A percentile compares a stretch with the other conserved stretches of the same genome.
Conservation (phyloP, 2,797 vertebrate species). For the Limosa lapponica region DNA sequence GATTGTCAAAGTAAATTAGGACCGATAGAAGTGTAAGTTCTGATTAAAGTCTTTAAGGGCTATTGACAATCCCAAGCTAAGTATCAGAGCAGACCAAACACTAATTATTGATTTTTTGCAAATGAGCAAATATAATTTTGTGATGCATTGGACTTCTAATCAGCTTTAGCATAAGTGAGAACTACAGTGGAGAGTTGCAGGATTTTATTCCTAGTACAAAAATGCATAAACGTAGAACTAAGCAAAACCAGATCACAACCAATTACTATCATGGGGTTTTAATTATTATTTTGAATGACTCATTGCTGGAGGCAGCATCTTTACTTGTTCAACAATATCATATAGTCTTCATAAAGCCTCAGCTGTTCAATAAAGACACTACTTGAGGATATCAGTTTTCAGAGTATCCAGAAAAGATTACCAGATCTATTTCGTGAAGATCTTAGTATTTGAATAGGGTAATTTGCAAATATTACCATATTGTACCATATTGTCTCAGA, state of each 20-base stretch:
- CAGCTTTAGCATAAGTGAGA: neutral
- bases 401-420: neutral
- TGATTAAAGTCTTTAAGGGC: neutral
- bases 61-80: neutral
- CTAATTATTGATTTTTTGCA: neutral
- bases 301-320: neutral
- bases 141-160: neutral
- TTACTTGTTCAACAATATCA: neutral
- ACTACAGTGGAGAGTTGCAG: neutral
- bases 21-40: neutral
- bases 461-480: neutral
- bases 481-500: neutral
- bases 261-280: neutral
- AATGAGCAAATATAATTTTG: neutral
- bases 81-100: neutral
- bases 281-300: neutral
- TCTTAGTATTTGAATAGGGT: neutral
- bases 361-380: neutral
- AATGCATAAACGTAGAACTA: neutral
- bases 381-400: neutral
- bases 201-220: neutral
- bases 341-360: neutral
- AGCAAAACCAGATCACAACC: neutral
- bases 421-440: neutral
- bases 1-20: neutral